phyloP scores from a whole-genome alignment of 2,113 vertebrate genomes.

The Vulpes vulpes region DNA sequence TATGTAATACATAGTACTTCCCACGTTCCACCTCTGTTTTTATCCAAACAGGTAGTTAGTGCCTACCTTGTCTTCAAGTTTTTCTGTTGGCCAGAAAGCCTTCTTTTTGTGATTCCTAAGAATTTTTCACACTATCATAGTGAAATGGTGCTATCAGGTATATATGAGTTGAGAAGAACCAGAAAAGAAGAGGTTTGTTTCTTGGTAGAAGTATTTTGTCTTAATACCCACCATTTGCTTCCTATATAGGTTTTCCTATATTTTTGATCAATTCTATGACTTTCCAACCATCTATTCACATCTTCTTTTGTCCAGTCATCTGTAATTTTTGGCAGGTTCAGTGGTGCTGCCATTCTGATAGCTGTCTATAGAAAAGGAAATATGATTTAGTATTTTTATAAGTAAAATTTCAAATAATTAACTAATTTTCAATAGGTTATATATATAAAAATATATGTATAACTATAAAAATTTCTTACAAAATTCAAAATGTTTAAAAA shows the following conservation, averaged over 20 bases:
- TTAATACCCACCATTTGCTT: too few relatives aligned
- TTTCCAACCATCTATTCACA: constrained; percentile 86
- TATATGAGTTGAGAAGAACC: constrained; percentile 88
- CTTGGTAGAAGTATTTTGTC: constrained; percentile 80
- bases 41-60: constrained; percentile 89
- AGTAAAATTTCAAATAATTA: background rate
- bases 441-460: background rate
- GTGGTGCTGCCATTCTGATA: constrained; percentile 63
- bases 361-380: constrained; percentile 52
- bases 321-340: constrained; percentile 71
- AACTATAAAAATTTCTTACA: background rate
- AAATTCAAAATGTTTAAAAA: constrained; percentile 13
- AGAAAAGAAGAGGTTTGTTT: constrained; percentile 89
- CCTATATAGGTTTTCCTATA: constrained; percentile 75
- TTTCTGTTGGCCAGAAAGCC: constrained; percentile 82
- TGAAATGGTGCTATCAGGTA: constrained; percentile 87
- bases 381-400: constrained; percentile 9
- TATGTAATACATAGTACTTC: constrained; percentile 85
- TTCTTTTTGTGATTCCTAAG: constrained; percentile 86
- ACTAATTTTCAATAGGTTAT: constrained; percentile 5
- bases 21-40: constrained; percentile 79
- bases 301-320: constrained; percentile 89
- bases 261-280: constrained; percentile 82
- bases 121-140: constrained; percentile 90
- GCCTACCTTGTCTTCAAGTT: constrained; percentile 88